Conservation (phyloP, 2,888 invertebrate species). For the Limnephilus marmoratus region DNA sequence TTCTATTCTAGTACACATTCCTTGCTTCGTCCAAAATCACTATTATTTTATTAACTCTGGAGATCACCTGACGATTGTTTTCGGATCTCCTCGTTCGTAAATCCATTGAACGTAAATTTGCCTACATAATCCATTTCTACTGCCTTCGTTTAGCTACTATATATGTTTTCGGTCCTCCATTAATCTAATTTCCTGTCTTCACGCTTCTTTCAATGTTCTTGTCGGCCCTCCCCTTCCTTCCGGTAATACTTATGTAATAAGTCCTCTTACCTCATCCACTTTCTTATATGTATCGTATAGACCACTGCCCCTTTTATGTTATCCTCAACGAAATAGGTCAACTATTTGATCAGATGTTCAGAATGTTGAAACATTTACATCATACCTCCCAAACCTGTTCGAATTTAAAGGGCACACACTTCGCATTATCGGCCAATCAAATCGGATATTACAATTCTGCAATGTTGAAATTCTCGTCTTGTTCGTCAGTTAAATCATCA, state of each 20-base stretch:
- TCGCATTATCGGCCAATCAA: background rate
- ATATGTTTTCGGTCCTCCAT: background rate
- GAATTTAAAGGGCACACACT: background rate
- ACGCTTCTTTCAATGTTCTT: background rate
- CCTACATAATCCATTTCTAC: background rate
- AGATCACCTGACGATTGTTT: background rate
- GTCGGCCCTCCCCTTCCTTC: too few species aligned
- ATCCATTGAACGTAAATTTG: background rate
- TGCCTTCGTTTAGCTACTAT: too few species aligned
- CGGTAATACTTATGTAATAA: too few species aligned
- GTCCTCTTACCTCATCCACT: too few species aligned
- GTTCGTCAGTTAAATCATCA: constrained; percentile 4
- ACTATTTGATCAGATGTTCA: background rate
- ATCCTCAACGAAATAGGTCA: background rate
- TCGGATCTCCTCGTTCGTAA: background rate
- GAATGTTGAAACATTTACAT: background rate
- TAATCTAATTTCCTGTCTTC: background rate
- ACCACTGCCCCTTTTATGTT: too few species aligned
- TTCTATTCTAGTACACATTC: background rate
- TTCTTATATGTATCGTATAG: too few species aligned
- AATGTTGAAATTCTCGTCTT: background rate
- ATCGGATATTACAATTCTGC: background rate
- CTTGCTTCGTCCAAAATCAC: background rate
- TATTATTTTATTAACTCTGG: background rate
- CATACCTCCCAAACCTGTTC: background rate